Conservation (phyloP, 1,140 invertebrate genomes). For the Trichomalopsis sarcophagae region DNA sequence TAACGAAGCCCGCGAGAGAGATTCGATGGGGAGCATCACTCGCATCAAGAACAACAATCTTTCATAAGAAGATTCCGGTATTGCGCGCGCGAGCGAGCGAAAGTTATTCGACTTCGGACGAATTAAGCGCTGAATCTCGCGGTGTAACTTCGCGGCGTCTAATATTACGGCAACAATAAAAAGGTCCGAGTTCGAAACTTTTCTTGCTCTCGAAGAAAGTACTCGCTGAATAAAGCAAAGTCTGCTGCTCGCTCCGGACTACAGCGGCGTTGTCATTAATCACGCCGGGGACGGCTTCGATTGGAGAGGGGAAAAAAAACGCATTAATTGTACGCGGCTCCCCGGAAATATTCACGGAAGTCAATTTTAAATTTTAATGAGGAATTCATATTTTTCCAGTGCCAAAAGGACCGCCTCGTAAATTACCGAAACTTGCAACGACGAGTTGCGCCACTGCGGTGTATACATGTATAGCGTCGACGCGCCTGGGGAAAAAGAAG, state of each 20-base stretch:
- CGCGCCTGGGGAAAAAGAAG: neutral
- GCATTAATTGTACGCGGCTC: slow-evolving; percentile 17
- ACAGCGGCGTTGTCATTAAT: slow-evolving; percentile 2
- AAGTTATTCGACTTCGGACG: neutral
- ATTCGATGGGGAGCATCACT: slow-evolving; percentile 34
- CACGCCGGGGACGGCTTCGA: neutral
- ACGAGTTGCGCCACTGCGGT: neutral
- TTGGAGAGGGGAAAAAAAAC: neutral
- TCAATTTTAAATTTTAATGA: slow-evolving; percentile 50
- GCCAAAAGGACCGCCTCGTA: slow-evolving; percentile 22
- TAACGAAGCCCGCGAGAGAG: neutral
- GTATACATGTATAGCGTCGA: neutral
- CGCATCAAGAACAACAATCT: slow-evolving; percentile 19
- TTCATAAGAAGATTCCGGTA: neutral
- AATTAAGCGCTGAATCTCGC: neutral
- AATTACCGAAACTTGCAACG: slow-evolving; percentile 44
- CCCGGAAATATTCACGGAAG: neutral
- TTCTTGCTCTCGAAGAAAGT: neutral
- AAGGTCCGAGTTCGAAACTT: neutral
- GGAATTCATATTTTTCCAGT: slow-evolving; percentile 45
- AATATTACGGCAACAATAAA: neutral
- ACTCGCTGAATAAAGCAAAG: neutral
- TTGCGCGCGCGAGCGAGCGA: neutral
- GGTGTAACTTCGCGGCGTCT: neutral
- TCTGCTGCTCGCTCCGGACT: neutral